Base-by-base conservation (phyloP, 1,140 invertebrate genomes). In the Cataglyphis hispanica region DNA sequence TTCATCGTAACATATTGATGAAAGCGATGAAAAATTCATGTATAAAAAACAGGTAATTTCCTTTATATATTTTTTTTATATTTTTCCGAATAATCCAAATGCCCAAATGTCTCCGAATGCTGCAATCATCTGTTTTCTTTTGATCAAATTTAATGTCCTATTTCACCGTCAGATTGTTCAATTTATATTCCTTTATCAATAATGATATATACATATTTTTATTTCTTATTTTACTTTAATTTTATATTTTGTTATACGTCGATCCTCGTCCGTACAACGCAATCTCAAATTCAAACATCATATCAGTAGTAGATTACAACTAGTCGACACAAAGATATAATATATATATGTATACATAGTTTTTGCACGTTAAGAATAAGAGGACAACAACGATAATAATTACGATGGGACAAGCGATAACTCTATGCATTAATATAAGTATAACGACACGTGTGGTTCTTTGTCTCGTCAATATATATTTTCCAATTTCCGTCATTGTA, bases 321-420 rank as follows among this genome's bases (percentile, higher is more conserved):
- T 88, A 91, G 84, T 90, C 84, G 85, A 91, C 89, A 91, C 90
- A 87, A 91, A 90, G 84, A 91, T 80, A 87, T 84, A 86, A 56
- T 80, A 85, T 58, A 86, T 78, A 86, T 86, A 92, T 90, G 86
- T 87, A 80, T 85, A 86, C 75, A 56, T 76, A 85, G 64, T 69
- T 88, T 67, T 90, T 86, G 86, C 81, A 84, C 90, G 69, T 88
- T 85, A 91, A 85, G 86, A 91, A 87, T 91, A 89, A 87, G 81
- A 90, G 22, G 91, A 92, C 89, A 91, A 93, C 92, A 92, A 92
- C 88, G 76, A 92, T 88, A 87, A 88, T 91, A 76, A 89, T 91
- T 89, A 92, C 85, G 85, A 75, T 85, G 80, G 86, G 66, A 87
- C 85, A 90, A 91, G 89, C 87, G 77, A 89, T 69, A 83, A 90